Percentiles rank a stretch among this genome's conserved stretches.
Conservation (phyloP, 2,888 invertebrate species). For the Scaptomyza flava region DNA sequence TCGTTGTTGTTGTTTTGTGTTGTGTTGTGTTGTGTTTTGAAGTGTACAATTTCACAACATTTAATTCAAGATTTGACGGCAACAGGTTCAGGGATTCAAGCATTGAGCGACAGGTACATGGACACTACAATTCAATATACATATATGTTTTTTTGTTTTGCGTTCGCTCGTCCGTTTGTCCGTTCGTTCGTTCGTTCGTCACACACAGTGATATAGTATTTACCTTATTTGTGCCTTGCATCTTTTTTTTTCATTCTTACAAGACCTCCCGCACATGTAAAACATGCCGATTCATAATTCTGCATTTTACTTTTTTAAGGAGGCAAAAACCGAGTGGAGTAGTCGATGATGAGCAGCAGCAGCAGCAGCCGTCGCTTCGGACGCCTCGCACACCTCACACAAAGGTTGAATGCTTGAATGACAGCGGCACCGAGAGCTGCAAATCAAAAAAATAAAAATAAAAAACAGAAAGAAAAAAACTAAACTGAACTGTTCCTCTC, state of each 20-base stretch:
- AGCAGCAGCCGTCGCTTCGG: slow-evolving; percentile 17
- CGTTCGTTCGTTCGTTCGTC: background rate
- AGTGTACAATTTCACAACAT: slow-evolving; percentile 82
- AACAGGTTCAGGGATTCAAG: slow-evolving; percentile 49
- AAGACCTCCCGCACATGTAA: slow-evolving; percentile 82
- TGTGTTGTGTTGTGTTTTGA: slow-evolving; percentile 46
- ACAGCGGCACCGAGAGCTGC: slow-evolving; percentile 47
- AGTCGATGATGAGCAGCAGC: slow-evolving; percentile 45
- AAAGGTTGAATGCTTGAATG: slow-evolving; percentile 65
- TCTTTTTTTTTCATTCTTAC: slow-evolving; percentile 42
- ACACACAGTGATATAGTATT: background rate
- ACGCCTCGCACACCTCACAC: slow-evolving; percentile 49
- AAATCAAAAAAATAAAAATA: slow-evolving; percentile 11
- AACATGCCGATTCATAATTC: slow-evolving; percentile 82
- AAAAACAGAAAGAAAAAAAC: slow-evolving; percentile 24
- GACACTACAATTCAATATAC: slow-evolving; percentile 37
- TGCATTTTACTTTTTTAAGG: slow-evolving; percentile 66
- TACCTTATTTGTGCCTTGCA: slow-evolving; percentile 8
- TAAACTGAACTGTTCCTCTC: slow-evolving; percentile 46
- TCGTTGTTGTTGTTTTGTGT: slow-evolving; percentile 21
- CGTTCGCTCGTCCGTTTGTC: background rate
- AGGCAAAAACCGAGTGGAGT: slow-evolving; percentile 58
- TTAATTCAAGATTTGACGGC: slow-evolving; percentile 75
- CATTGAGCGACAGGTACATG: slow-evolving; percentile 68
- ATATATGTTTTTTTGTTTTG: background rate